Percentiles rank a stretch among this genome's conserved stretches.
These are phyloP conservation scores for Eilema depressum DNA, from an alignment of 2,888 invertebrate species.

Conservation along the genomic window DNA sequence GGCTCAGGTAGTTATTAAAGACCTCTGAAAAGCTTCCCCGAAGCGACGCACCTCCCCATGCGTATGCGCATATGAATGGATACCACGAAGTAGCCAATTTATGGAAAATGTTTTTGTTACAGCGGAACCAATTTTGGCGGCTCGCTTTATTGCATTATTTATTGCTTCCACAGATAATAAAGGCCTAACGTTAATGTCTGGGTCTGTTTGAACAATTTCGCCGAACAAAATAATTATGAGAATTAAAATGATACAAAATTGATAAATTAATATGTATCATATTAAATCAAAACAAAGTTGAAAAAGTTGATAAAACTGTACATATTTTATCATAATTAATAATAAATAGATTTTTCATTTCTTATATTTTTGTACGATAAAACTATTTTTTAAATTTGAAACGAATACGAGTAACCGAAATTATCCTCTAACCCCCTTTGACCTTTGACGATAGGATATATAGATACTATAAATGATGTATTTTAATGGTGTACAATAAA, in stretches of 20 bases:
- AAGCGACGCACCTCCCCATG: slow-evolving; percentile 23
- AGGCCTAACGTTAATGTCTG: not conserved
- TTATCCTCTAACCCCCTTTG: too few species aligned
- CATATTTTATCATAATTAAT: too few species aligned
- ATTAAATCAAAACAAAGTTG: too few species aligned
- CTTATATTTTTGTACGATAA: too few species aligned
- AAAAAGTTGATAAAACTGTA: too few species aligned
- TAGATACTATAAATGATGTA: too few species aligned
- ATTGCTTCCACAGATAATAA: slow-evolving; percentile 2
- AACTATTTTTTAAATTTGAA: too few species aligned
- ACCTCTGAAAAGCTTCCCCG: slow-evolving; percentile 44
- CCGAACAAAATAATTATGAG: not conserved
- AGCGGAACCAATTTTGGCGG: slow-evolving; percentile 19
- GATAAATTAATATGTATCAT: too few species aligned
- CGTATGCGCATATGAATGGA: slow-evolving; percentile 17
- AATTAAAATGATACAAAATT: not conserved
- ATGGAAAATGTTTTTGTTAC: slow-evolving; percentile 33
- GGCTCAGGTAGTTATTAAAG: slow-evolving; percentile 20
- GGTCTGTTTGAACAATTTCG: not conserved
- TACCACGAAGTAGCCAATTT: slow-evolving; percentile 44
- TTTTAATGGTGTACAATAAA: too few species aligned
- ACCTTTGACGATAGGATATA: too few species aligned
- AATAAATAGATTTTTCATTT: too few species aligned
- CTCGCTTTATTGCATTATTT: slow-evolving; percentile 8
- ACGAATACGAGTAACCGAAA: too few species aligned